phyloP scores from a whole-genome alignment of 1,140 invertebrate genomes.

The Pogonognathellus flavescens region DNA sequence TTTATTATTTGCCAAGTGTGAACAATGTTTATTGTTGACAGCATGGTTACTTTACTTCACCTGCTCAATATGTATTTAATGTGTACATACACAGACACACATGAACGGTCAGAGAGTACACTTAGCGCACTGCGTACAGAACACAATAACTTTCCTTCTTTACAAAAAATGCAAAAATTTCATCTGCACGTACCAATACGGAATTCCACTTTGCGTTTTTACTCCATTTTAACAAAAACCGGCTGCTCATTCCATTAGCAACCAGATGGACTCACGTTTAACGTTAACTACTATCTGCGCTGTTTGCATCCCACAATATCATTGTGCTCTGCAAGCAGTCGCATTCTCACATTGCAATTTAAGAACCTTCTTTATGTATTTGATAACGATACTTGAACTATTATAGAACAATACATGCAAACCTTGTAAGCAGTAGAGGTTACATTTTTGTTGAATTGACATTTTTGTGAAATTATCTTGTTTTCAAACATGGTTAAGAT shows the following conservation, averaged over 20 bases:
- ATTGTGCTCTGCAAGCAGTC: too few species aligned
- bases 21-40: slow-evolving; percentile 47
- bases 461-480: too few species aligned
- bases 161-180: background rate
- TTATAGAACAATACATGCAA: too few species aligned
- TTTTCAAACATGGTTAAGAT: background rate
- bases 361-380: too few species aligned
- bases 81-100: background rate
- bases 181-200: slow-evolving; percentile 29
- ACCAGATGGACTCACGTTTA: slow-evolving; percentile 2
- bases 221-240: slow-evolving; percentile 46
- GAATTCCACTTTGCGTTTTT: slow-evolving; percentile 38
- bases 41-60: slow-evolving; percentile 27
- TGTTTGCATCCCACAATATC: too few species aligned
- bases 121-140: background rate
- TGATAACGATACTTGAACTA: too few species aligned
- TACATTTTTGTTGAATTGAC: too few species aligned
- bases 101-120: background rate
- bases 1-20: slow-evolving; percentile 50
- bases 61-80: background rate
- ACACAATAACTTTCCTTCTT: background rate
- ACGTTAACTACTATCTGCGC: background rate
- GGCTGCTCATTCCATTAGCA: slow-evolving; percentile 4
- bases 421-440: too few species aligned
- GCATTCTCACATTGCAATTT: too few species aligned